A percentile compares a stretch with the other conserved stretches of the same genome.
These are phyloP conservation scores for Cathartes aura DNA, from an alignment of 2,113 vertebrate species.

Conservation along the genomic window DNA sequence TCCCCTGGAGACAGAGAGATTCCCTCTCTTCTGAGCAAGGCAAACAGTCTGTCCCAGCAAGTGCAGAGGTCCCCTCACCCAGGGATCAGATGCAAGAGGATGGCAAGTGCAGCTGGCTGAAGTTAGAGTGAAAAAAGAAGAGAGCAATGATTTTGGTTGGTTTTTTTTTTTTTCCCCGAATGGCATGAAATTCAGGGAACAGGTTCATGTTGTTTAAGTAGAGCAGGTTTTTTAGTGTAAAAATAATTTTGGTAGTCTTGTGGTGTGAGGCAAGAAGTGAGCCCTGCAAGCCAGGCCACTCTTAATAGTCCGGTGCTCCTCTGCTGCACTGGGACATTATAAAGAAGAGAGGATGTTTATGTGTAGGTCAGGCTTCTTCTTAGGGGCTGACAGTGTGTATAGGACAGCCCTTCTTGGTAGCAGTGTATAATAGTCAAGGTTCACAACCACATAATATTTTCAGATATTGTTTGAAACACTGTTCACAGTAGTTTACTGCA, in stretches of 20 bases:
- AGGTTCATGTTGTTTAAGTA: neutral
- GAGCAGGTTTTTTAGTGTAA: neutral
- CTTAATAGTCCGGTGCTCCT: neutral
- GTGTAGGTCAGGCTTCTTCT: neutral
- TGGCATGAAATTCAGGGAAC: neutral
- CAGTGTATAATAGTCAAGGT: neutral
- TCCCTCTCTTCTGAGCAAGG: neutral
- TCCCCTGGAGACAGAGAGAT: neutral
- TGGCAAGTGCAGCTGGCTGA: neutral
- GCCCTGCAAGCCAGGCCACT: neutral
- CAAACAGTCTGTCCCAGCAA: neutral
- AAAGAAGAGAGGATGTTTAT: neutral
- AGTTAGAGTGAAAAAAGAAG: neutral
- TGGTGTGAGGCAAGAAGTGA: neutral
- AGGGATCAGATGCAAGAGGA: neutral
- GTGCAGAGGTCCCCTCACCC: neutral
- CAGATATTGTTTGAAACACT: constrained; percentile 24
- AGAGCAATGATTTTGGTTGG: neutral
- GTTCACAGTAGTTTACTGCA: neutral
- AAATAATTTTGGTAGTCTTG: neutral
- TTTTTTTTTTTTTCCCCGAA: neutral
- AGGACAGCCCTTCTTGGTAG: neutral
- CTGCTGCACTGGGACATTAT: neutral
- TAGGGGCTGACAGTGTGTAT: neutral
- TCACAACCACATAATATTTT: constrained; percentile 36